phyloP scores from a whole-genome alignment of 2,888 invertebrate genomes.

The Pogonocherus hispidulus region DNA sequence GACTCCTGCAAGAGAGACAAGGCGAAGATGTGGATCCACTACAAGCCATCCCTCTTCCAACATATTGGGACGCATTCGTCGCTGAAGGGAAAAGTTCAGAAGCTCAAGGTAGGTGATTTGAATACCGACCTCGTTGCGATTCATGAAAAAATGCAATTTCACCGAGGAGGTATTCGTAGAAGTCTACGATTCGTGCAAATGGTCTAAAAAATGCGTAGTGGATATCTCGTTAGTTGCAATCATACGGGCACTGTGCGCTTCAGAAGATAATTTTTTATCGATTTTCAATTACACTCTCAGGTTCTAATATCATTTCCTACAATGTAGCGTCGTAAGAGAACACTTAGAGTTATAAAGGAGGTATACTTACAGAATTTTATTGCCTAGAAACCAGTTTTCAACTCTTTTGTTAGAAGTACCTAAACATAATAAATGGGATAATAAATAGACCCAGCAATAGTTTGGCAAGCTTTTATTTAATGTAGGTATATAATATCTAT shows the following conservation, averaged over 20 bases:
- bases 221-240: neutral
- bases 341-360: neutral
- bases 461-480: too few relatives aligned
- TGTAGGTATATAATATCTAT: too few relatives aligned
- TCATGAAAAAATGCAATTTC: neutral
- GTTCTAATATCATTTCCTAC: neutral
- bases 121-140: neutral
- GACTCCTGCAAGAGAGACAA: constrained; percentile 87
- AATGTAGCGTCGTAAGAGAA: neutral
- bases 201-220: neutral
- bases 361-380: neutral
- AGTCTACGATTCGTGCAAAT: neutral
- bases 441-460: too few relatives aligned
- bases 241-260: too few relatives aligned
- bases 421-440: too few relatives aligned
- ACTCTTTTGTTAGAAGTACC: too few relatives aligned
- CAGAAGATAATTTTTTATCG: neutral
- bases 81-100: constrained; percentile 95
- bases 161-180: neutral
- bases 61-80: constrained; percentile 97
- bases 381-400: neutral
- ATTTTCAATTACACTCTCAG: neutral
- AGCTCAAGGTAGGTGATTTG: constrained; percentile 80
- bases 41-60: constrained; percentile 93
- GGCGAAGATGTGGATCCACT: constrained; percentile 85